phyloP scores from a whole-genome alignment of 1,140 invertebrate genomes.

The Orchestia grillus region DNA sequence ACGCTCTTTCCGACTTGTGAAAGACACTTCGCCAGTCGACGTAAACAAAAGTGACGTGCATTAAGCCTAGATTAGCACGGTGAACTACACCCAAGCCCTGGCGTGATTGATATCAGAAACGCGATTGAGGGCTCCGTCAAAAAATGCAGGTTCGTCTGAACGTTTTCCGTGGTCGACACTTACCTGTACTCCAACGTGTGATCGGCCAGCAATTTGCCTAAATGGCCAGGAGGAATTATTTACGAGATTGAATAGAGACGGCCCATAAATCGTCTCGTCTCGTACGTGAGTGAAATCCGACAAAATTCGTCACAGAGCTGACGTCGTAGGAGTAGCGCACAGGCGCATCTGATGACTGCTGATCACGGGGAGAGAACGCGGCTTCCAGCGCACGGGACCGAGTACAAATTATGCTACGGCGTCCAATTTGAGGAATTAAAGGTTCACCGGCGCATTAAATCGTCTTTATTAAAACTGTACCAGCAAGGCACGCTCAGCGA shows the following conservation, averaged over 20 bases:
- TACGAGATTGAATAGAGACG: not conserved
- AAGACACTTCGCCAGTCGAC: not conserved
- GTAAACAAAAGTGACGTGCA: not conserved
- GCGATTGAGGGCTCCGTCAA: not conserved
- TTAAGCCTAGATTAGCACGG: not conserved
- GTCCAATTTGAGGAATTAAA: not conserved
- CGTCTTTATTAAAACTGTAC: constrained; percentile 9
- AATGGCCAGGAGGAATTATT: not conserved
- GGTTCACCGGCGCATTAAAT: not conserved
- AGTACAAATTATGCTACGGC: not conserved
- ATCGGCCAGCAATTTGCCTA: not conserved
- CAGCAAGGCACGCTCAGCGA: not conserved
- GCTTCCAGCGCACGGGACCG: not conserved
- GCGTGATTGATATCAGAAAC: not conserved
- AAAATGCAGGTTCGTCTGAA: not conserved
- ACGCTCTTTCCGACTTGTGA: not conserved
- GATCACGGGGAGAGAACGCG: not conserved
- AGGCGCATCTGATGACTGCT: not conserved
- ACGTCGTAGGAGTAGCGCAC: not conserved
- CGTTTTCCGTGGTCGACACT: not conserved
- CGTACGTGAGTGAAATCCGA: not conserved
- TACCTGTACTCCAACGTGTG: not conserved
- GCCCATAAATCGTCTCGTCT: not conserved
- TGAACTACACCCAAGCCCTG: not conserved
- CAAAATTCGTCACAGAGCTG: not conserved